Percentiles rank a stretch among this genome's conserved stretches.
phyloP scores from a whole-genome alignment of 2,888 invertebrate genomes.

The Drosophila prostipennis region DNA sequence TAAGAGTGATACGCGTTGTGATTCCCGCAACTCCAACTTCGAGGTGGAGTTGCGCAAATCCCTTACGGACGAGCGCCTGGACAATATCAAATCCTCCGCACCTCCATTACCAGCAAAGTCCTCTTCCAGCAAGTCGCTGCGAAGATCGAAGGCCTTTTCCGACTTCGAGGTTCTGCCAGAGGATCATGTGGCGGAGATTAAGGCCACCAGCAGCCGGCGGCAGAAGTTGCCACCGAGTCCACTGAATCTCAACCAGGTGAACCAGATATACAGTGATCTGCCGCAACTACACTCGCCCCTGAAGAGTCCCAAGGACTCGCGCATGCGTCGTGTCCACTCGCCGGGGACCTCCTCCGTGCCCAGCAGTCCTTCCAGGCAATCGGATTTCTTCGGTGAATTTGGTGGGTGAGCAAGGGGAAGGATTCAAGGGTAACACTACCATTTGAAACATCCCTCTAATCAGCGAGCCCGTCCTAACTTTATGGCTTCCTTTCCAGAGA shows the following conservation, averaged over 20 bases:
- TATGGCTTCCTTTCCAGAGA: slow-evolving; percentile 70
- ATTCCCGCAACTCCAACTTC: slow-evolving; percentile 67
- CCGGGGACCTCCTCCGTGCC: slow-evolving; percentile 87
- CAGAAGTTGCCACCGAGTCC: slow-evolving; percentile 82
- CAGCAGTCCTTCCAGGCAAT: slow-evolving; percentile 88
- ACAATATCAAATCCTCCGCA: slow-evolving; percentile 50
- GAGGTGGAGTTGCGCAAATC: slow-evolving; percentile 74
- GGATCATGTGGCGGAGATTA: slow-evolving; percentile 81
- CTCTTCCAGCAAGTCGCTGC: slow-evolving; percentile 76
- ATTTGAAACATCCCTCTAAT: not conserved
- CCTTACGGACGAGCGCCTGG: slow-evolving; percentile 62
- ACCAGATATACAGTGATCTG: slow-evolving; percentile 82
- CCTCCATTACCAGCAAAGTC: slow-evolving; percentile 64
- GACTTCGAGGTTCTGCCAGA: slow-evolving; percentile 84
- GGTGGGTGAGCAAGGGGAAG: slow-evolving; percentile 84
- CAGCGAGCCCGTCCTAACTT: not conserved
- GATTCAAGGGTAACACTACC: not conserved
- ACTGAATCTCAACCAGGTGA: slow-evolving; percentile 82
- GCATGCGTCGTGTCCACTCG: slow-evolving; percentile 87
- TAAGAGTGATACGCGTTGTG: slow-evolving; percentile 80
- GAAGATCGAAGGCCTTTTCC: slow-evolving; percentile 73
- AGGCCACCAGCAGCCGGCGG: slow-evolving; percentile 66
- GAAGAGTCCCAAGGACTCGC: slow-evolving; percentile 80
- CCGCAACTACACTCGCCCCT: slow-evolving; percentile 83
- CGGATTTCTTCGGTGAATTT: slow-evolving; percentile 88